Percentiles rank a stretch among this genome's conserved stretches.
phyloP scores from a whole-genome alignment of 2,888 invertebrate species.

The Ectropis crepuscularia region DNA sequence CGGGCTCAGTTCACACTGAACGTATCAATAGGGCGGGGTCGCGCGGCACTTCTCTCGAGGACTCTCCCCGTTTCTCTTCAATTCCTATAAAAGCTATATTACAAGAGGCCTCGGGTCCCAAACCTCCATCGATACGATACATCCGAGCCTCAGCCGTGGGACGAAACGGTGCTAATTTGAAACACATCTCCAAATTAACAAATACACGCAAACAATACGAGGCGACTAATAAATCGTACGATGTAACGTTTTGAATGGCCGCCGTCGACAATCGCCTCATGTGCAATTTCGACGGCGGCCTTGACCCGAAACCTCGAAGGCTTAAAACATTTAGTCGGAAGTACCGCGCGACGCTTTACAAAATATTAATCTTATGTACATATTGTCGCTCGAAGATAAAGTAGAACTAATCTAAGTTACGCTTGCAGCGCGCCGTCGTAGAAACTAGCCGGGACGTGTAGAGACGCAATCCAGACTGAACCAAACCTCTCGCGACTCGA shows the following conservation, averaged over 20 bases:
- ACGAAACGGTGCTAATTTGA: slow-evolving; percentile 11
- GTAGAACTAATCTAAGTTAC: slow-evolving; percentile 69
- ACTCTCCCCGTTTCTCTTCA: slow-evolving; percentile 55
- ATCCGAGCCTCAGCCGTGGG: not conserved
- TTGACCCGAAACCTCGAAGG: slow-evolving; percentile 42
- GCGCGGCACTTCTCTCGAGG: slow-evolving; percentile 63
- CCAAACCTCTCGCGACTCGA: slow-evolving; percentile 29
- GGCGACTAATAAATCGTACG: slow-evolving; percentile 23
- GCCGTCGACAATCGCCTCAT: slow-evolving; percentile 43
- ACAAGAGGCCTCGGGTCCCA: slow-evolving; percentile 45
- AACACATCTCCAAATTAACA: slow-evolving; percentile 14
- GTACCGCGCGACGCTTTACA: slow-evolving; percentile 73
- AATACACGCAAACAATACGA: slow-evolving; percentile 14
- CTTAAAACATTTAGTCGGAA: slow-evolving; percentile 47
- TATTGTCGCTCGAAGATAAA: slow-evolving; percentile 84
- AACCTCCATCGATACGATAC: slow-evolving; percentile 15
- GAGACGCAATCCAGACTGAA: slow-evolving; percentile 19
- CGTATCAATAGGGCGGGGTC: slow-evolving; percentile 68
- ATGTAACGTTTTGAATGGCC: slow-evolving; percentile 37
- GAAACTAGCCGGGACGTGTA: slow-evolving; percentile 25
- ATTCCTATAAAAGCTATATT: slow-evolving; percentile 70
- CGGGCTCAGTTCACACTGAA: slow-evolving; percentile 68
- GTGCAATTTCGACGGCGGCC: slow-evolving; percentile 36
- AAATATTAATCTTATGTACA: slow-evolving; percentile 85
- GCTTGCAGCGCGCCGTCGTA: slow-evolving; percentile 39